Conservation (phyloP, 2,113 vertebrate genomes). For the Phoxinus phoxinus region DNA sequence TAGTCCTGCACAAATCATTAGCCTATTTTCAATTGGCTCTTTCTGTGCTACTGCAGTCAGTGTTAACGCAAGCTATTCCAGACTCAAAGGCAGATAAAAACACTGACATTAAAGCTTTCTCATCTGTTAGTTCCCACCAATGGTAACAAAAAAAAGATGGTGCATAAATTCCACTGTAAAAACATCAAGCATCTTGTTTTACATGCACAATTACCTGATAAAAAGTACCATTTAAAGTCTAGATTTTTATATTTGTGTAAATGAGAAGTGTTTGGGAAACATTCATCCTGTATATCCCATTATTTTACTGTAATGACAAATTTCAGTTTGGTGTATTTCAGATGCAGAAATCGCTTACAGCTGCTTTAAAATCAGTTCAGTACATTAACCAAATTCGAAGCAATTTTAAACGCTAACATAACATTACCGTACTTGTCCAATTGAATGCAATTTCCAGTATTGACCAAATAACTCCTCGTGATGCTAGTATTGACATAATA, state of each 20-base stretch:
- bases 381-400: background rate
- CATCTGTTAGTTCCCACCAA: background rate
- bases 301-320: background rate
- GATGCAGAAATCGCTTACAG: background rate
- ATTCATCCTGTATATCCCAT: background rate
- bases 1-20: constrained; percentile 1
- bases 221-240: too few species aligned
- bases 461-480: background rate
- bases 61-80: constrained; percentile 22
- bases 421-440: constrained; percentile 5
- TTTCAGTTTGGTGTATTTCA: background rate
- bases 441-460: constrained; percentile 1
- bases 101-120: background rate
- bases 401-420: background rate
- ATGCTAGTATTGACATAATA: background rate
- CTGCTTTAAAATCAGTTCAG: background rate
- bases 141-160: background rate
- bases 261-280: background rate
- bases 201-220: background rate
- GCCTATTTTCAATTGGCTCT: constrained; percentile 7
- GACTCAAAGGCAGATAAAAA: constrained; percentile 13
- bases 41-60: constrained; percentile 1
- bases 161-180: background rate
- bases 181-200: background rate
- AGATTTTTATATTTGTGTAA: too few species aligned